Percentiles rank a stretch among this genome's conserved stretches.
Conservation (phyloP, 2,113 vertebrate species). For the Heterotilapia buettikoferi region DNA sequence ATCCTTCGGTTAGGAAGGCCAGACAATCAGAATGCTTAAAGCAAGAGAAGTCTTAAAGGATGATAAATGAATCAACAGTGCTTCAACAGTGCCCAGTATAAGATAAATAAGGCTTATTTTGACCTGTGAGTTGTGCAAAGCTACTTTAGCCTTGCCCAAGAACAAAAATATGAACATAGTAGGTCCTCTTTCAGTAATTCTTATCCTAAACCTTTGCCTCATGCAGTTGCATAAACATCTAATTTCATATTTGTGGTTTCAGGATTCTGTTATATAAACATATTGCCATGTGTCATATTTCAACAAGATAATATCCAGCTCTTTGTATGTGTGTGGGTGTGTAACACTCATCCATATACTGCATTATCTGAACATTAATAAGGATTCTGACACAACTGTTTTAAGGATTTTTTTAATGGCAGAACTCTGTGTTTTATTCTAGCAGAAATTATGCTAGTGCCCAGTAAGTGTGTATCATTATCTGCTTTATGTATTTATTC, state of each 20-base stretch:
- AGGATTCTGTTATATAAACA: not conserved
- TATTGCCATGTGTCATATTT: not conserved
- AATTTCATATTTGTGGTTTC: not conserved
- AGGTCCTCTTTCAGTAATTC: not conserved
- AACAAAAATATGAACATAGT: not conserved
- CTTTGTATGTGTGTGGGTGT: not conserved
- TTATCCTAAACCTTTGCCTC: not conserved
- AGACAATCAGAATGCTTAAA: not conserved
- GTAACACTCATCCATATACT: not conserved
- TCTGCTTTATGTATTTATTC: not conserved
- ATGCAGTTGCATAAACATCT: not conserved
- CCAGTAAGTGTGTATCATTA: not conserved
- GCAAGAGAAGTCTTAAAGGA: not conserved
- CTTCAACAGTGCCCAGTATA: not conserved
- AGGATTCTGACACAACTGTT: not conserved
- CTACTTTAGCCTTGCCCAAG: not conserved
- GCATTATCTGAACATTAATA: not conserved
- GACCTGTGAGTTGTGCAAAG: rapidly evolving
- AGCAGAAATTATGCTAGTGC: not conserved
- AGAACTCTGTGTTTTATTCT: not conserved
- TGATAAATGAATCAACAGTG: not conserved
- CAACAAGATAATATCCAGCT: not conserved
- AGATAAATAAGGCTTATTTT: not conserved
- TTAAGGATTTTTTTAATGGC: not conserved
- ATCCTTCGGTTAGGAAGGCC: not conserved